These are phyloP conservation scores for Montipora capricornis DNA, from an alignment of 64 coral and sea anemone species.

Conservation along the genomic window DNA sequence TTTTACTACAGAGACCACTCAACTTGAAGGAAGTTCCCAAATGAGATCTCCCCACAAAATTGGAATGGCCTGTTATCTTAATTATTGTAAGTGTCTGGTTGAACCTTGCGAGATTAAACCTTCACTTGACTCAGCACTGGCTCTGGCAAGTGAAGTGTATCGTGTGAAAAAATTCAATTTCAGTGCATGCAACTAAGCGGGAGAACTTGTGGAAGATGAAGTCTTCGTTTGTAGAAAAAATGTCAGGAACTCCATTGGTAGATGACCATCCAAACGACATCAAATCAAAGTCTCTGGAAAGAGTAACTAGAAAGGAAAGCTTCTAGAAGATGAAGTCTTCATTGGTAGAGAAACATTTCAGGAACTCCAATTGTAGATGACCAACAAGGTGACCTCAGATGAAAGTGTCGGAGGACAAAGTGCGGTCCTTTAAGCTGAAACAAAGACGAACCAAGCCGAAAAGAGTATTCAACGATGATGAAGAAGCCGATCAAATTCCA, in stretches of 20 bases:
- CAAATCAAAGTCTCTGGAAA: no score
- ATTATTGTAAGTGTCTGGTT: neutral
- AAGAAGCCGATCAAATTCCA: neutral
- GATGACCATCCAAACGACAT: neutral
- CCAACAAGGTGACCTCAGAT: neutral
- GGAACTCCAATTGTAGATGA: no score
- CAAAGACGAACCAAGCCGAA: neutral
- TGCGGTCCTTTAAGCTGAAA: neutral
- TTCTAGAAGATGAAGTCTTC: no score
- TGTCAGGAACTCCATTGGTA: neutral
- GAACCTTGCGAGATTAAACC: slow-evolving; percentile 16
- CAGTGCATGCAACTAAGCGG: slow-evolving; percentile 2
- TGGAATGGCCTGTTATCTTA: no score
- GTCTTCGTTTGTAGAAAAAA: neutral
- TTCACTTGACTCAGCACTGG: neutral
- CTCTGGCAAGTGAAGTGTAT: slow-evolving; percentile 22
- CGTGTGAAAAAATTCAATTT: neutral
- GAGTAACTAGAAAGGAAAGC: no score
- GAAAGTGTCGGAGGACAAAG: neutral
- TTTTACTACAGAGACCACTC: no score
- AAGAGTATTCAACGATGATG: neutral
- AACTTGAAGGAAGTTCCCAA: no score
- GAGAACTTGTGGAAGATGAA: neutral
- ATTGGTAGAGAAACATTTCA: no score
- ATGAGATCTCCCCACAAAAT: no score